phyloP scores from a whole-genome alignment of 1,140 invertebrate genomes.

The Batillaria attramentaria region DNA sequence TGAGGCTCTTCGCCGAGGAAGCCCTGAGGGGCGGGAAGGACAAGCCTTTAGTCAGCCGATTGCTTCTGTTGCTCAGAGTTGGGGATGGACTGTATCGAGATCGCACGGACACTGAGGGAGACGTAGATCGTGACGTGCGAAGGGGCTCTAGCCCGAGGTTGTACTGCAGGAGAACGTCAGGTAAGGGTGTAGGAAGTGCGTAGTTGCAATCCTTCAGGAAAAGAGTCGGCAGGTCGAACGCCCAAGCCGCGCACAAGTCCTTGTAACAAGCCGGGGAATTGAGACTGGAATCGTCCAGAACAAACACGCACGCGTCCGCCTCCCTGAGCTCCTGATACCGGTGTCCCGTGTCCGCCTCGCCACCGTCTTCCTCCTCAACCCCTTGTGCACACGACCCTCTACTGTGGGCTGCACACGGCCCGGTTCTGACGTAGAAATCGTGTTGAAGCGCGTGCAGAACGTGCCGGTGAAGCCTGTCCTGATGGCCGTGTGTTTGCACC shows the following conservation, averaged over 20 bases:
- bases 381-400: background rate
- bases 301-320: constrained; percentile 17
- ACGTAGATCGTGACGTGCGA: background rate
- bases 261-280: background rate
- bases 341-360: too few relatives aligned
- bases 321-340: constrained; percentile 6
- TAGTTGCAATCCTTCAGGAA: constrained; percentile 32
- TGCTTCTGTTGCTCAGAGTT: too few relatives aligned
- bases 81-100: too few relatives aligned
- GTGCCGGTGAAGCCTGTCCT: background rate
- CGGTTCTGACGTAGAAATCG: constrained; percentile 18
- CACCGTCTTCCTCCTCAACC: background rate
- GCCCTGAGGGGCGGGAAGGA: background rate
- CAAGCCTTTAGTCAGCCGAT: too few relatives aligned
- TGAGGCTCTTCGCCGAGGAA: background rate
- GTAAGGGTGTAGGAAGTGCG: constrained; percentile 29
- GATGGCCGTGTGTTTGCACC: background rate
- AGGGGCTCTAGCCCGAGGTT: constrained; percentile 13
- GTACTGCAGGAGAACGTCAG: constrained; percentile 17
- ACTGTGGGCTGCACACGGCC: background rate
- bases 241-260: constrained; percentile 26
- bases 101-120: background rate
- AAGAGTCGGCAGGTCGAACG: constrained; percentile 37
- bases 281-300: constrained; percentile 20
- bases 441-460: constrained; percentile 13